Conservation (phyloP, 1,140 invertebrate genomes). For the Pantala flavescens region DNA sequence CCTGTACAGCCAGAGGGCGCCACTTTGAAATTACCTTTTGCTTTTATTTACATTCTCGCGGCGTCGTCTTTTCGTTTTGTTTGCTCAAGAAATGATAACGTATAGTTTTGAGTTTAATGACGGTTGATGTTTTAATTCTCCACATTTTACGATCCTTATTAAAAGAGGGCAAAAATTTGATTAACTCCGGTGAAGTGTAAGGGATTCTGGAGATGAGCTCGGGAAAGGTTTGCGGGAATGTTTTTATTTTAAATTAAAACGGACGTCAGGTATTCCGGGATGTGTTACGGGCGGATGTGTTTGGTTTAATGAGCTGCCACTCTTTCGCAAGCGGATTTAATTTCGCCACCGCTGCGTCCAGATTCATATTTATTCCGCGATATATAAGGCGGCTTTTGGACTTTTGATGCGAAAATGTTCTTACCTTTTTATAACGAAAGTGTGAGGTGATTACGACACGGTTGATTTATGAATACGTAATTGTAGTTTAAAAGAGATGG, state of each 20-base stretch:
- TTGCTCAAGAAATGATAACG: constrained; percentile 9
- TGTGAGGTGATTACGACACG: no score
- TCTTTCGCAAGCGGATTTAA: not conserved
- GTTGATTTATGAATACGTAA: no score
- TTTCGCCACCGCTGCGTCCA: no score
- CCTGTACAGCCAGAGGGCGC: not conserved
- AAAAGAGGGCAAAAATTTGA: not conserved
- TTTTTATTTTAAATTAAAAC: constrained; percentile 10
- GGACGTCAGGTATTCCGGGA: not conserved
- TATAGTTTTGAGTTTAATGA: constrained; percentile 9
- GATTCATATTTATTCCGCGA: no score
- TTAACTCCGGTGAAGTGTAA: not conserved
- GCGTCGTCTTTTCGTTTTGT: constrained; percentile 8
- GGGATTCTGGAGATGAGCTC: not conserved
- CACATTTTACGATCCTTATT: not conserved
- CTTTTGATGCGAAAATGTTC: no score
- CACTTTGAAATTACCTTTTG: constrained; percentile 4
- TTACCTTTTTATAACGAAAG: no score
- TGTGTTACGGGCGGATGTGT: not conserved
- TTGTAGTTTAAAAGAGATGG: no score
- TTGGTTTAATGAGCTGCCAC: not conserved
- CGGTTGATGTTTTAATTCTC: not conserved
- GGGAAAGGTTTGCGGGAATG: no score
- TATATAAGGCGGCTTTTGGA: no score
- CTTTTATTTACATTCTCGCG: not conserved